Evolutionary conservation across 2,797 vertebrate species (phyloP), one percentile per base, ranked within the genome.

Genomic region (Echeneis naucrates): DNA sequence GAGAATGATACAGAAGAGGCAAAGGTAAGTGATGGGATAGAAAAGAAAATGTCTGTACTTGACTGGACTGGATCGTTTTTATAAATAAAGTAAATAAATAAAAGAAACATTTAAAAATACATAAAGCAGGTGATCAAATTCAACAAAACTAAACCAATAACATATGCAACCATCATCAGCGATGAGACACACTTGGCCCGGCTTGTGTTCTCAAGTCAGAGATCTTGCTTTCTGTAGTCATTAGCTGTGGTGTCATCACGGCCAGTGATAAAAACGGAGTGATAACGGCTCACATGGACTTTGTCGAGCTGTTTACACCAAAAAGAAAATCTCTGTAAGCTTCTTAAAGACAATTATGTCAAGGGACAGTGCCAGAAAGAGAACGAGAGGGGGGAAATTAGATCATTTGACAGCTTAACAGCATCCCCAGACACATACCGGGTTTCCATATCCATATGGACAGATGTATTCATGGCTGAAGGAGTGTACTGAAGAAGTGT

Each of bases 261-360:
- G 19, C 32, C 14, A 24, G 40, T 13, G 50, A 75, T 33, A 59
- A 5, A 0, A 67, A 44, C n/a, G 24, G 17, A 66, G 61, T 51
- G 24, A 82, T 60, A 70, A 69, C 38, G 0, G 63, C 75, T 85
- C 65, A 75, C 13, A 0, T 52, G 50, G 51, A 66, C 47, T 53
- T 27, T 5, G 12, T 23, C 2, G 8, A 65, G 68, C 27, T 44
- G 27, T 69, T 84, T 59, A 81, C 71, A 60, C 52, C 56, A 12
- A 33, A 68, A 55, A 73, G 33, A 45, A 82, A 65, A 73, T 69
- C 83, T 77, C 26, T 42, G 50, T 86, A 86, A 81, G 77, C 21
- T 68, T 68, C 74, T 88, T 81, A 81, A 72, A 26, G 77, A 68
- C 1, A 11, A 57, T 56, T 57, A 16, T 19, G 37, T 52, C 26